phyloP scores from a whole-genome alignment of 2,113 vertebrate genomes.

The Alligator mississippiensis region DNA sequence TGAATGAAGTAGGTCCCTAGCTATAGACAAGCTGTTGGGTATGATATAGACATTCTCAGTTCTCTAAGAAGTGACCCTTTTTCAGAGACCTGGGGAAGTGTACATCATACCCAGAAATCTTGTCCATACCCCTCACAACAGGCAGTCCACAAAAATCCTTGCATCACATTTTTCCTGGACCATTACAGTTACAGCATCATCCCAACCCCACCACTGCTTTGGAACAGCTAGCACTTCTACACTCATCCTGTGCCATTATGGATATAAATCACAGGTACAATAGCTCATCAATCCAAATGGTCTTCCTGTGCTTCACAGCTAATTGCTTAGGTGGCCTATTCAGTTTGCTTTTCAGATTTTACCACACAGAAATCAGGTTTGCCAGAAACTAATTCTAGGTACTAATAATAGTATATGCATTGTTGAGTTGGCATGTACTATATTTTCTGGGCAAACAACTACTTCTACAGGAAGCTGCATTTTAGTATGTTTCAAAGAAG shows the following conservation, averaged over 20 bases:
- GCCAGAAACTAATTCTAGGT: not conserved
- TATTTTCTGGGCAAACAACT: not conserved
- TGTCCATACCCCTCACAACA: no score
- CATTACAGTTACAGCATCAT: no score
- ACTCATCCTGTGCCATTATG: not conserved
- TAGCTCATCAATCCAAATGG: not conserved
- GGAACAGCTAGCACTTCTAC: not conserved
- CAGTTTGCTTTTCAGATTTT: not conserved
- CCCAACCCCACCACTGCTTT: no score
- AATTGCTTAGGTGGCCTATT: not conserved
- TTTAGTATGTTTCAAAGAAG: not conserved
- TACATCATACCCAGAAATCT: no score
- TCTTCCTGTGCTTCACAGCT: not conserved
- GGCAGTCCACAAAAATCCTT: no score
- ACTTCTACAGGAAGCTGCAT: not conserved
- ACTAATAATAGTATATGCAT: not conserved
- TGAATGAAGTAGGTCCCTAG: no score
- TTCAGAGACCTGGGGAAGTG: no score
- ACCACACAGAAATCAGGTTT: not conserved
- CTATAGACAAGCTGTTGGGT: no score
- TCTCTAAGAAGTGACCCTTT: no score
- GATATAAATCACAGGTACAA: not conserved
- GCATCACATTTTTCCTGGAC: no score
- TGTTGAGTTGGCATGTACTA: rapidly evolving
- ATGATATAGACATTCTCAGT: no score